Base-by-base conservation (phyloP, 2,113 vertebrate genomes). In the Petrocephalus microphthalmus region DNA sequence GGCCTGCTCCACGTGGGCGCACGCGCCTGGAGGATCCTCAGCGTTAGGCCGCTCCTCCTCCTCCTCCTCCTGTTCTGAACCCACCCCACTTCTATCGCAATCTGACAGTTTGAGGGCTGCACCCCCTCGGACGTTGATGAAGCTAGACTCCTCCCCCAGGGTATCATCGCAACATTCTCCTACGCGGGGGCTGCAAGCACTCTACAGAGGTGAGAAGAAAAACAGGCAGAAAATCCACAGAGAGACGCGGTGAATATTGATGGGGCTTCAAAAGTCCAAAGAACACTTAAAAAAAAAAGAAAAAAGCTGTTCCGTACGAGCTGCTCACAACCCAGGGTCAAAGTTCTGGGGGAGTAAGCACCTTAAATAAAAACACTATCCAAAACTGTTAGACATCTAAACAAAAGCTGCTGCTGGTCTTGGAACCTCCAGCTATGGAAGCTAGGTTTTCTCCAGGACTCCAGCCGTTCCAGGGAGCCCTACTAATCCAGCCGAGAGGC, bases 121-220 rank as follows among this genome's bases (percentile, higher is more conserved):
- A 82, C 56, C 13, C 0, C 71, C 74, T 83, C 52, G 92, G 91
- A 81, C 89, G 82, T 51, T 86, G 91, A 2, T 82, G 90, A 86
- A 52, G 89, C 88, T 49, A 89, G 91, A 85, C 89, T 93, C 93
- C 89, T 90, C 83, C 0, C 67, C 90, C 33, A 88, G 49, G 52
- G 90, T 0, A 51, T 91, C 91, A 88, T 92, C 89, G 87, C 90
- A 91, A 89, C 89, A 90, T 88, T 84, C 90, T 91, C 92, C 89
- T 82, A 89, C 45, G 33, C 71, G 88, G 90, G 91, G 93, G 92
- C 91, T 56, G 89, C 88, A 92, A 87, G 88, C 57, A 51, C 88
- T 93, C 94, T 94, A 94, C 37, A 83, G 53, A 89, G 92, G 91
- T 85, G 91, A 93, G 37, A 81, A 81, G 19, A 74, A 33, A 84